Percentiles rank a stretch among this genome's conserved stretches.
These are phyloP conservation scores for Drosophila chauvacae DNA, from an alignment of 1,140 invertebrate species.

Conservation along the genomic window DNA sequence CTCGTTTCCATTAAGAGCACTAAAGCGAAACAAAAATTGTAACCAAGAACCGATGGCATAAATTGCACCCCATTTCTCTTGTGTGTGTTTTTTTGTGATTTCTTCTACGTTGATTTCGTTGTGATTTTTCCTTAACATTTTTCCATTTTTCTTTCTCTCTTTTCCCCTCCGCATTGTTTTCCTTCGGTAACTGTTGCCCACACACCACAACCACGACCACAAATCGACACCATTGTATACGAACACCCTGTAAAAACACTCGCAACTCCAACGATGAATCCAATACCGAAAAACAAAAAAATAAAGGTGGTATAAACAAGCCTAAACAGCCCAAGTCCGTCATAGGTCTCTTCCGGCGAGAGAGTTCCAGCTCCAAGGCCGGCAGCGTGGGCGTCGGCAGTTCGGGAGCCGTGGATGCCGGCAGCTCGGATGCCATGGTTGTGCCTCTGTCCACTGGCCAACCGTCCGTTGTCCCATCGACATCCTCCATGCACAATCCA, in stretches of 20 bases:
- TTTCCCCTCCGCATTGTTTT: slow-evolving; percentile 66
- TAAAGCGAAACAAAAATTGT: slow-evolving; percentile 7
- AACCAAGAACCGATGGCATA: slow-evolving; percentile 14
- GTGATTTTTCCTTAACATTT: slow-evolving; percentile 59
- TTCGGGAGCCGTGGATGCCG: slow-evolving; percentile 58
- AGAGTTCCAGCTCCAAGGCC: slow-evolving; percentile 87
- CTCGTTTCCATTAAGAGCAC: slow-evolving; percentile 43
- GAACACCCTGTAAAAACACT: slow-evolving; percentile 36
- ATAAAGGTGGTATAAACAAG: slow-evolving; percentile 89
- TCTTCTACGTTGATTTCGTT: slow-evolving; percentile 51
- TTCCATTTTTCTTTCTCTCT: slow-evolving; percentile 68
- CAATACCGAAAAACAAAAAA: slow-evolving; percentile 33
- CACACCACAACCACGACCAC: slow-evolving; percentile 30
- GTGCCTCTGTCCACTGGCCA: slow-evolving; percentile 46
- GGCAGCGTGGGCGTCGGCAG: slow-evolving; percentile 77
- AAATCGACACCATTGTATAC: slow-evolving; percentile 17
- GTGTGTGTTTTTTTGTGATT: slow-evolving; percentile 48
- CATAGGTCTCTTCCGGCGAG: slow-evolving; percentile 89
- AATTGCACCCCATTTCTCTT: slow-evolving; percentile 40
- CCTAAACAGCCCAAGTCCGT: slow-evolving; percentile 89
- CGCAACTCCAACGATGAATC: slow-evolving; percentile 21
- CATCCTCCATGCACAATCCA: slow-evolving; percentile 69
- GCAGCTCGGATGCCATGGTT: slow-evolving; percentile 64
- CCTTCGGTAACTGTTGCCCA: slow-evolving; percentile 71
- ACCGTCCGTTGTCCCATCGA: slow-evolving; percentile 42